Percentiles rank a stretch among this genome's conserved stretches.
These are phyloP conservation scores for Bombylius discolor DNA, from an alignment of 2,888 invertebrate genomes.

Conservation along the genomic window DNA sequence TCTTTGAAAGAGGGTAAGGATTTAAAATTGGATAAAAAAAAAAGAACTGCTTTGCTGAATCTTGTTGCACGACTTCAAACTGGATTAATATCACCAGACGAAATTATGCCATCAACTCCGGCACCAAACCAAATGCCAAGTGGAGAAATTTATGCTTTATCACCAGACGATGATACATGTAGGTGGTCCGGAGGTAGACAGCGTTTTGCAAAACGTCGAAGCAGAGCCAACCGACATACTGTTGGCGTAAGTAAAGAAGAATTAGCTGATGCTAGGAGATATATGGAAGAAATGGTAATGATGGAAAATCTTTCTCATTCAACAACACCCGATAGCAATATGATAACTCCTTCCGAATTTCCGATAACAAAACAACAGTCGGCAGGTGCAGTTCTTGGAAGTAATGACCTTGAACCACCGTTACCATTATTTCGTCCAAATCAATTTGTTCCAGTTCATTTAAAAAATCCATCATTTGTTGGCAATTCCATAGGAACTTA, in stretches of 20 bases:
- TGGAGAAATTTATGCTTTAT: constrained; percentile 20
- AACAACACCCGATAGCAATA: constrained; percentile 21
- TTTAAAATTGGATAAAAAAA: constrained; percentile 37
- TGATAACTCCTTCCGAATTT: constrained; percentile 19
- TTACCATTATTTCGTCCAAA: constrained; percentile 28
- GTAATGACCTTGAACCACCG: constrained; percentile 7
- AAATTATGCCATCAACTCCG: constrained; percentile 20
- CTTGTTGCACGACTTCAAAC: constrained; percentile 58
- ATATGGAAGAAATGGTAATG: constrained; percentile 52
- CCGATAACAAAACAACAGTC: constrained; percentile 38
- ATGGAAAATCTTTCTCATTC: constrained; percentile 29
- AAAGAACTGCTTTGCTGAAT: constrained; percentile 48
- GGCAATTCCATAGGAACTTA: background rate
- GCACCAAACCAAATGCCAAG: constrained; percentile 13
- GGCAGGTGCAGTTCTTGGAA: constrained; percentile 31
- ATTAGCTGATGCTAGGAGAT: constrained; percentile 60
- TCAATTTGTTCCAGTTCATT: constrained; percentile 27
- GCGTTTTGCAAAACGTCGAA: constrained; percentile 43
- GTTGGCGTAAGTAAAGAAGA: constrained; percentile 74
- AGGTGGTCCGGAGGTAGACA: constrained; percentile 29
- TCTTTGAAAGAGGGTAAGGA: constrained; percentile 49
- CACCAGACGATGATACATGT: constrained; percentile 26
- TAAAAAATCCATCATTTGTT: constrained; percentile 15
- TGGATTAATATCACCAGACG: constrained; percentile 36
- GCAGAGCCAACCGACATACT: constrained; percentile 60